These are phyloP conservation scores for Aselliscus stoliczkanus DNA, from an alignment of 2,797 vertebrate species.

Conservation along the genomic window DNA sequence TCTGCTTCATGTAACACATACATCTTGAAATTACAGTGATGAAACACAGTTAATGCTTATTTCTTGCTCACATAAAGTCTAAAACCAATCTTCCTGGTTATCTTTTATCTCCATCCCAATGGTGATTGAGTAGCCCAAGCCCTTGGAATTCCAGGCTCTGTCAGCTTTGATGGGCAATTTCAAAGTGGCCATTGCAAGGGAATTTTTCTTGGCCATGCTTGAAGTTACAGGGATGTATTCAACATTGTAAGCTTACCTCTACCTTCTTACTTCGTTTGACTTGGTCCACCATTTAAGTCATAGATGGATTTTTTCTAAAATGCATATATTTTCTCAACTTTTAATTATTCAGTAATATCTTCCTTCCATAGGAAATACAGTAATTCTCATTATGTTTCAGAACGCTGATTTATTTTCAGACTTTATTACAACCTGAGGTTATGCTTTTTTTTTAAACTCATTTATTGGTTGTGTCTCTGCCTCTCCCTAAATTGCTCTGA, in stretches of 20 bases:
- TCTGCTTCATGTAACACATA: not conserved
- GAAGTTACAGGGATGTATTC: not conserved
- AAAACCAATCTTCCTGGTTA: not conserved
- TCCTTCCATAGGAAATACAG: not conserved
- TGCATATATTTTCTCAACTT: not conserved
- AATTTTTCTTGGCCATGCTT: not conserved
- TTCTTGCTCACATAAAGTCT: not conserved
- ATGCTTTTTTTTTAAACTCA: not conserved
- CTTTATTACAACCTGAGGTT: not conserved
- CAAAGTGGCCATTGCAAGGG: not conserved
- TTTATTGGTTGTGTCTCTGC: not conserved
- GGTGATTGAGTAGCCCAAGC: not conserved
- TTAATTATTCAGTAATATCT: not conserved
- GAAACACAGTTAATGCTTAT: not conserved
- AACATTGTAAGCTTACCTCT: not conserved
- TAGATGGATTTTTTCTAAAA: not conserved
- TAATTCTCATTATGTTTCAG: not conserved
- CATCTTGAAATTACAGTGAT: not conserved
- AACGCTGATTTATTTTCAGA: not conserved
- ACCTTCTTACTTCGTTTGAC: not conserved
- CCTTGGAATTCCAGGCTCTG: not conserved
- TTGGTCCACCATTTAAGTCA: not conserved
- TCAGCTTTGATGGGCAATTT: not conserved
- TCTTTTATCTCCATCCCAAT: not conserved
- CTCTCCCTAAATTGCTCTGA: accelerated